These are phyloP conservation scores for Rhadinocentrus ornatus DNA, from an alignment of 2,797 vertebrate species.

Conservation along the genomic window DNA sequence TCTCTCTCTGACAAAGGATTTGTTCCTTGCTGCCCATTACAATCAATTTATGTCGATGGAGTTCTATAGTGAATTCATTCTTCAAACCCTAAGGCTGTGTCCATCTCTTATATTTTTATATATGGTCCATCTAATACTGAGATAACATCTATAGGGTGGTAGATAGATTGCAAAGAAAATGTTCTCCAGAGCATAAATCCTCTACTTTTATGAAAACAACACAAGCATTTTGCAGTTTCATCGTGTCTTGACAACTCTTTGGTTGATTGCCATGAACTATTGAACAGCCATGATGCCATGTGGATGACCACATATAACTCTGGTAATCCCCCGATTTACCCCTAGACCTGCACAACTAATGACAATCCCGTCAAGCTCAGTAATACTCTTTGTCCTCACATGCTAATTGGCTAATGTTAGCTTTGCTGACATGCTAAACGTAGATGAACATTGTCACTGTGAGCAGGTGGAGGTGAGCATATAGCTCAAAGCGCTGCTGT, in stretches of 20 bases:
- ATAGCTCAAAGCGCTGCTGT: not conserved
- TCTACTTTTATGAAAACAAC: not conserved
- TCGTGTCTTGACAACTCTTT: not conserved
- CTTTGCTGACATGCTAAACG: not conserved
- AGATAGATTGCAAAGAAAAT: not conserved
- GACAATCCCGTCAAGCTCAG: not conserved
- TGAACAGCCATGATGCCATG: not conserved
- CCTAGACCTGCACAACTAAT: not conserved
- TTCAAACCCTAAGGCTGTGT: not conserved
- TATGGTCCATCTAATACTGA: not conserved
- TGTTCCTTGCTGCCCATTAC: not conserved
- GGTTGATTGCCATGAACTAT: not conserved
- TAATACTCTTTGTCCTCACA: not conserved
- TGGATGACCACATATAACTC: not conserved
- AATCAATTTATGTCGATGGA: not conserved
- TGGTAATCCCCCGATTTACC: not conserved
- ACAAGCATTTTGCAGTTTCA: not conserved
- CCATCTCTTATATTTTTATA: not conserved
- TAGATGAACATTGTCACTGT: not conserved
- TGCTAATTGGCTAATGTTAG: conserved; percentile 1
- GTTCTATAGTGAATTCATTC: not conserved
- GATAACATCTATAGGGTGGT: not conserved
- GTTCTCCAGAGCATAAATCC: not conserved
- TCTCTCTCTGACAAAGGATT: not conserved
- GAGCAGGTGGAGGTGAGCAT: not conserved